A percentile compares a stretch with the other conserved stretches of the same genome.
phyloP scores from a whole-genome alignment of 2,888 invertebrate genomes.

The Salpingus planirostris region DNA sequence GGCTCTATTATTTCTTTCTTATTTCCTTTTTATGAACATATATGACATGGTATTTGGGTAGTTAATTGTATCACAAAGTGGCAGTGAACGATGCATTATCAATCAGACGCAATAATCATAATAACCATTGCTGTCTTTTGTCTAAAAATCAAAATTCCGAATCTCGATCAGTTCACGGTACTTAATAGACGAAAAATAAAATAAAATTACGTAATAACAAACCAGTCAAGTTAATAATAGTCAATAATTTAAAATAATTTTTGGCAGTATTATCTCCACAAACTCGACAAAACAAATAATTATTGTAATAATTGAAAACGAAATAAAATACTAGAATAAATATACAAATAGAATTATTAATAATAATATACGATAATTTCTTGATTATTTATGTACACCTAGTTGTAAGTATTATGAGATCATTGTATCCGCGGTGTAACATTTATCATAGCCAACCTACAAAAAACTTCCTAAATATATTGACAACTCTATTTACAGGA shows the following conservation, averaged over 20 bases:
- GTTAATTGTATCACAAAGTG: conserved; percentile 36
- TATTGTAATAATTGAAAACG: too few species aligned
- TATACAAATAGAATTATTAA: neutral
- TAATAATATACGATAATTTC: conserved; percentile 20
- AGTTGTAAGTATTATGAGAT: conserved; percentile 33
- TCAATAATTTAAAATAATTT: conserved; percentile 2
- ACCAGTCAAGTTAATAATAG: conserved; percentile 2
- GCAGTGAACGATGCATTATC: conserved; percentile 31
- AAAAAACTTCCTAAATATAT: conserved; percentile 20
- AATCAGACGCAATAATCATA: conserved; percentile 8
- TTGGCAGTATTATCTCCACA: neutral
- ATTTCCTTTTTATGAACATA: too few species aligned
- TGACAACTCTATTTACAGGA: conserved; percentile 19
- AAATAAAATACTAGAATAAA: too few species aligned
- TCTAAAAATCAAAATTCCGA: conserved; percentile 3
- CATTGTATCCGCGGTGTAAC: conserved; percentile 27
- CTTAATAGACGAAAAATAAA: too few species aligned
- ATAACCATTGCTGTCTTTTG: too few species aligned
- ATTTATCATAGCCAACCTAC: conserved; percentile 18
- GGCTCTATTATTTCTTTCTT: conserved; percentile 24
- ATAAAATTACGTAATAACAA: conserved; percentile 1
- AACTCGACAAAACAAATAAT: too few species aligned
- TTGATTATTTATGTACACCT: conserved; percentile 20
- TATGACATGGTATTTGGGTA: conserved; percentile 29
- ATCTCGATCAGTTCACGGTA: too few species aligned